Evolutionary conservation across 2,888 invertebrate species (phyloP), one percentile per base, ranked within the genome.

Genomic region (Furcula furcula): DNA sequence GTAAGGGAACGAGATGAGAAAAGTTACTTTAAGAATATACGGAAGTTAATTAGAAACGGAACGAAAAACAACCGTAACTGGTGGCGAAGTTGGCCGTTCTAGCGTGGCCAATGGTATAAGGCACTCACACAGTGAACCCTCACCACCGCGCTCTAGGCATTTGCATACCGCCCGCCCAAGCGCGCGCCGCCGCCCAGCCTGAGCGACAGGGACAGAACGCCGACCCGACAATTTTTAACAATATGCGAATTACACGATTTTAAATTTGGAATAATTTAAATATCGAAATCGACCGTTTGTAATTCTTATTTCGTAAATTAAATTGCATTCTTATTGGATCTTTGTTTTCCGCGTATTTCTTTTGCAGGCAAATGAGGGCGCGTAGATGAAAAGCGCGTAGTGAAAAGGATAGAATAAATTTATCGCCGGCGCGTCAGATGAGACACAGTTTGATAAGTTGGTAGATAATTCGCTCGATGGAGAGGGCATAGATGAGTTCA

Each of bases 51-150:
- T 88, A 89, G 80, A 78, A 85, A 77, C 79, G 80, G 85, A 86
- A 81, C 87, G 86, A 86, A 88, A 87, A 89, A 89, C 89, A 89
- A 89, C 89, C 89, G 89, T 89, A 83, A 84, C 89, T 87, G 87
- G 79, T 86, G 88, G 86, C 89, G 89, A 88, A 84, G 89, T 88
- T 89, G 68, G 87, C 81, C 87, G 87, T 86, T 89, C 89, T 89
- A 89, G 79, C 80, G 80, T 78, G 82, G 84, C 85, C 87, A 87
- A 87, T 86, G 83, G 87, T 84, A 85, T 81, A 80, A 71, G 72
- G 68, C 79, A 87, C 87, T 60, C 86, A 86, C 86, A 86, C 84
- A 79, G 67, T 45, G 65, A 71, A 67, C 73, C 75, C 77, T 72
- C 77, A 75, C 80, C 75, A 72, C 77, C 73, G 81, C 67, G 58